A percentile compares a stretch with the other conserved stretches of the same genome.
Conservation (phyloP, 2,888 invertebrate species). For the Tipula confusa region DNA sequence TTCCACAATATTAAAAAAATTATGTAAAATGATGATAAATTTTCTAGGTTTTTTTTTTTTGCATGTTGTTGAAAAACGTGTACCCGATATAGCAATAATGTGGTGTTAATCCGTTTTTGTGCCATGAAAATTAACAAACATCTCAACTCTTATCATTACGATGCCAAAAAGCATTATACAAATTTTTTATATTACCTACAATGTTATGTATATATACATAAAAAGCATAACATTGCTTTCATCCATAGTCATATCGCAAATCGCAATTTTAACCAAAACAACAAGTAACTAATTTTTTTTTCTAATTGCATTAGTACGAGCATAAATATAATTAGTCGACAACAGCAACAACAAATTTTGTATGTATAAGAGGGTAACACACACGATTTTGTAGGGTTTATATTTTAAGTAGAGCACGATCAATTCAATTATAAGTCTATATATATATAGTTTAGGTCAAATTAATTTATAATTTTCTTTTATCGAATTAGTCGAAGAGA, state of each 20-base stretch:
- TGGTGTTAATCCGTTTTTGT: neutral
- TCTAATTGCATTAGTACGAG: constrained; percentile 3
- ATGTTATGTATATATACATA: neutral
- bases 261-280: neutral
- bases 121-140: neutral
- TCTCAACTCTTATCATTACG: neutral
- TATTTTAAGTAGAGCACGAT: neutral
- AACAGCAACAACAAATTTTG: neutral
- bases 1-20: too few species aligned
- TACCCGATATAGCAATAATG: neutral
- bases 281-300: neutral
- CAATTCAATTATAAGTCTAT: neutral
- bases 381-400: neutral
- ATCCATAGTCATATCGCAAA: neutral
- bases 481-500: neutral
- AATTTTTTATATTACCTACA: neutral
- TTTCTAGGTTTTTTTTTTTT: neutral
- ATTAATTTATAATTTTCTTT: neutral
- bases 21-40: neutral
- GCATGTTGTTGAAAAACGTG: neutral
- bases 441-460: neutral
- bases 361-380: neutral
- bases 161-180: neutral
- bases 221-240: neutral
- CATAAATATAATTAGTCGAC: neutral